Evolutionary conservation across 2,797 vertebrate genomes (phyloP), one percentile per base, ranked within the genome.

Genomic region (Poeciliopsis paucimaculata): DNA sequence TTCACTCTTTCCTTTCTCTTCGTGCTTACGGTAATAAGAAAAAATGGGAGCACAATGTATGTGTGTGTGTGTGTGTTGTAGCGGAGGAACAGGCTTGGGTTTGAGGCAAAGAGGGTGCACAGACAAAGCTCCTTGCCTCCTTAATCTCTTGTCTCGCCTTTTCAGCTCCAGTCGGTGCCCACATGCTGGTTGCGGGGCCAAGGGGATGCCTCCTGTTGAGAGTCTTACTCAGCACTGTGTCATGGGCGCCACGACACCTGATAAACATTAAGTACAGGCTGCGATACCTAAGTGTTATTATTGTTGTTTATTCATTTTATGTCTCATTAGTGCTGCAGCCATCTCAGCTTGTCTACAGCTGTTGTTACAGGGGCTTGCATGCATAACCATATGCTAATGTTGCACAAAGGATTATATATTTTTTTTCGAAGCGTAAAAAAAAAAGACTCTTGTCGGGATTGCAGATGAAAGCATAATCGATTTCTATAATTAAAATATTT

Each of bases 171-270:
- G 90, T 95, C 83, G 88, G 86, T 84, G 92, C 84, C 93, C 92
- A 90, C 93, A 90, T 89, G 91, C 95, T 96, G 83, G 91, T 95
- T 96, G 95, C 88, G 93, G 91, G 95, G 94, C 95, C 84, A 84
- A 97, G 95, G 95, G 95, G 94, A 95, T 89, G 87, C 88, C 94
- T 94, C 96, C 96, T 91, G 94, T 91, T 78, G 97, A 94, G 96
- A 96, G 92, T 95, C 96, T 96, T 96, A 96, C 96, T 96, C 96
- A 96, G 96, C 93, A 92, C 95, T 95, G 95, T 96, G 96, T 96
- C 95, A 77, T 89, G 95, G 95, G 95, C 94, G 92, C 94, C 93
- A 90, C 1, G 62, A 91, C 94, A 96, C 95, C 95, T 95, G 89
- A 93, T 95, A 96, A 97, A 96, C 96, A 95, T 95, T 95, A 96